Percentiles rank a stretch among this genome's conserved stretches.
Evolutionary conservation across 2,888 invertebrate species (phyloP).

Genomic region (Dicyrtomina minuta): DNA sequence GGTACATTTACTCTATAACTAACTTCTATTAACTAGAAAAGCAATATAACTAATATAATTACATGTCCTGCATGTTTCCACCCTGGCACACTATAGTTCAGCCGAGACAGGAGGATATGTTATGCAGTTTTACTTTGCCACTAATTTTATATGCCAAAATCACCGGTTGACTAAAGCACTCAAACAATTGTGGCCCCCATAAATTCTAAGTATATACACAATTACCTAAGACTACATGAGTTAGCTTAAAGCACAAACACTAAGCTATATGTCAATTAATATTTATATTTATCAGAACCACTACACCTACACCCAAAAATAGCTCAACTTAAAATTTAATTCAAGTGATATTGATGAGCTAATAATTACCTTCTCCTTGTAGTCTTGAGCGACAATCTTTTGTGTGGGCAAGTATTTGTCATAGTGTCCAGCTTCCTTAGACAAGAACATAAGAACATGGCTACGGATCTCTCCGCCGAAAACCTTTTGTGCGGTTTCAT

Average conservation of each 20-base stretch:
- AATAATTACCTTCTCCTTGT: slow-evolving; percentile 85
- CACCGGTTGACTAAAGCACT: too few species aligned
- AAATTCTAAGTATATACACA: neutral
- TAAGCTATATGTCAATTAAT: too few species aligned
- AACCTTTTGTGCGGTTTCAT: slow-evolving; percentile 96
- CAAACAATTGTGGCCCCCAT: neutral
- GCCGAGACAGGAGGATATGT: slow-evolving; percentile 52
- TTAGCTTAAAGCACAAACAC: too few species aligned
- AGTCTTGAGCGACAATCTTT: slow-evolving; percentile 80
- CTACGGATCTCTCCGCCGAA: slow-evolving; percentile 97
- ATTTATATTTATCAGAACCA: too few species aligned
- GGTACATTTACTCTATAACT: slow-evolving; percentile 5
- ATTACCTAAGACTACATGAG: slow-evolving; percentile 1
- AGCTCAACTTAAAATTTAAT: slow-evolving; percentile 26
- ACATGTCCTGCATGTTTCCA: slow-evolving; percentile 54
- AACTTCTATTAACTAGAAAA: too few species aligned
- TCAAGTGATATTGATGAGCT: too few species aligned
- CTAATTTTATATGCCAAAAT: slow-evolving; percentile 34
- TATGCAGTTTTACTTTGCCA: slow-evolving; percentile 51
- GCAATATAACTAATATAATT: too few species aligned
- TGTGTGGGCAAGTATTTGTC: slow-evolving; percentile 76
- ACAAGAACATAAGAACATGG: slow-evolving; percentile 92
- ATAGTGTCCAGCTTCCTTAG: slow-evolving; percentile 82
- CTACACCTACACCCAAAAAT: neutral
- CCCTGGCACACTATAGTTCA: slow-evolving; percentile 49